Evolutionary conservation across 1,140 invertebrate species (phyloP).

Genomic region (Pachypsylla venusta): DNA sequence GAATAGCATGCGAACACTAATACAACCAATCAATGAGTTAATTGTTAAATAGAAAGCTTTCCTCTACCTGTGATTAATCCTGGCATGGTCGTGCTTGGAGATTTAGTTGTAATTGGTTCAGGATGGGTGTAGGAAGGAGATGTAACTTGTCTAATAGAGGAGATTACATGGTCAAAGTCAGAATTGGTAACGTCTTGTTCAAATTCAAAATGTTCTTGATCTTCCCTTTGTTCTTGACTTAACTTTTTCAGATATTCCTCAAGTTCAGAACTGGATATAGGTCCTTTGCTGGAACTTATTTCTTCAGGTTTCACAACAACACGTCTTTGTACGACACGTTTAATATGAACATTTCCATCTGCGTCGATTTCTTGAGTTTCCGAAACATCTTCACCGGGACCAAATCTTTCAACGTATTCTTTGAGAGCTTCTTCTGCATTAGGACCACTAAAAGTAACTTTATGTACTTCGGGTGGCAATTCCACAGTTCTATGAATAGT

Average conservation of each 20-base stretch:
- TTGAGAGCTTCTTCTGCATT: slow-evolving; percentile 35
- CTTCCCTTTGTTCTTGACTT: slow-evolving; percentile 14
- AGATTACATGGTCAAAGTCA: slow-evolving; percentile 14
- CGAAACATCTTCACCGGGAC: slow-evolving; percentile 34
- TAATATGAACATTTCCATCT: slow-evolving; percentile 37
- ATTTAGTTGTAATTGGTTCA: slow-evolving; percentile 16
- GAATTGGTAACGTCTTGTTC: slow-evolving; percentile 11
- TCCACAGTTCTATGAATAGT: slow-evolving; percentile 34
- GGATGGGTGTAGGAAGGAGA: slow-evolving; percentile 14
- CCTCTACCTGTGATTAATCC: not conserved
- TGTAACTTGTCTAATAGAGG: slow-evolving; percentile 10
- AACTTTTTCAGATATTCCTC: slow-evolving; percentile 23
- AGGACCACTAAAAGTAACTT: slow-evolving; percentile 38
- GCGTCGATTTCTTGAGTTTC: slow-evolving; percentile 35
- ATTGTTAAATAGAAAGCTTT: not conserved
- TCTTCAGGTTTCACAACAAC: slow-evolving; percentile 32
- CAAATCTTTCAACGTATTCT: slow-evolving; percentile 36
- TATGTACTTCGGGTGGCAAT: slow-evolving; percentile 36
- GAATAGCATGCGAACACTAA: slow-evolving; percentile 2
- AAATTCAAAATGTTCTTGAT: slow-evolving; percentile 4
- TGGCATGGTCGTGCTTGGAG: slow-evolving; percentile 11
- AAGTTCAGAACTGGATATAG: slow-evolving; percentile 22
- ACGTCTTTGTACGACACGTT: slow-evolving; percentile 34
- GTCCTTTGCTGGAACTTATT: slow-evolving; percentile 10
- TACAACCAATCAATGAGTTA: not conserved